Conservation (phyloP, 2,888 invertebrate genomes). For the Hirtodrosophila alboralis region DNA sequence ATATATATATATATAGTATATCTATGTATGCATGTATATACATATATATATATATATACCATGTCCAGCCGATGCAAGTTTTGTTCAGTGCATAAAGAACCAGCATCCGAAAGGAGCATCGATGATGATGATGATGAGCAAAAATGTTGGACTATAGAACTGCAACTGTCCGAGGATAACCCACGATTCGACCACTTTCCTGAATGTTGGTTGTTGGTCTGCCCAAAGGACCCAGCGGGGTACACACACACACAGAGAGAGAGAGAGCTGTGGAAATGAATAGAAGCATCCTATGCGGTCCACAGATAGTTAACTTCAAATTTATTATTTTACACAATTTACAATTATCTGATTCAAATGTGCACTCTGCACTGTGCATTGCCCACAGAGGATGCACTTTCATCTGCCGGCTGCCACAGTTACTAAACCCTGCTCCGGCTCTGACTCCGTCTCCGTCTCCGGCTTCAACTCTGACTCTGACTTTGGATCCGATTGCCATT, state of each 20-base stretch:
- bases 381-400: slow-evolving; percentile 44
- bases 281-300: slow-evolving; percentile 70
- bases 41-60: slow-evolving; percentile 1
- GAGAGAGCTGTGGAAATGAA: slow-evolving; percentile 32
- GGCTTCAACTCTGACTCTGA: slow-evolving; percentile 5
- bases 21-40: background rate
- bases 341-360: slow-evolving; percentile 79
- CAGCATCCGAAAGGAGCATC: slow-evolving; percentile 32
- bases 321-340: slow-evolving; percentile 80
- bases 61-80: slow-evolving; percentile 35
- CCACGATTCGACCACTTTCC: slow-evolving; percentile 16
- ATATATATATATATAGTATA: slow-evolving; percentile 1
- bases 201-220: background rate
- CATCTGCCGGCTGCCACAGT: slow-evolving; percentile 44
- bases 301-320: slow-evolving; percentile 77
- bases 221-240: slow-evolving; percentile 22
- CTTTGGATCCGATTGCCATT: too few species aligned
- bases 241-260: slow-evolving; percentile 20
- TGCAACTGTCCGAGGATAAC: slow-evolving; percentile 43
- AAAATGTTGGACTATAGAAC: slow-evolving; percentile 37
- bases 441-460: slow-evolving; percentile 4
- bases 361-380: slow-evolving; percentile 38
- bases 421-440: slow-evolving; percentile 4
- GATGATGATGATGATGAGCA: slow-evolving; percentile 52
- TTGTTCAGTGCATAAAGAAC: slow-evolving; percentile 37